phyloP scores from a whole-genome alignment of 2,888 invertebrate species.

The Spicauda simplicius region DNA sequence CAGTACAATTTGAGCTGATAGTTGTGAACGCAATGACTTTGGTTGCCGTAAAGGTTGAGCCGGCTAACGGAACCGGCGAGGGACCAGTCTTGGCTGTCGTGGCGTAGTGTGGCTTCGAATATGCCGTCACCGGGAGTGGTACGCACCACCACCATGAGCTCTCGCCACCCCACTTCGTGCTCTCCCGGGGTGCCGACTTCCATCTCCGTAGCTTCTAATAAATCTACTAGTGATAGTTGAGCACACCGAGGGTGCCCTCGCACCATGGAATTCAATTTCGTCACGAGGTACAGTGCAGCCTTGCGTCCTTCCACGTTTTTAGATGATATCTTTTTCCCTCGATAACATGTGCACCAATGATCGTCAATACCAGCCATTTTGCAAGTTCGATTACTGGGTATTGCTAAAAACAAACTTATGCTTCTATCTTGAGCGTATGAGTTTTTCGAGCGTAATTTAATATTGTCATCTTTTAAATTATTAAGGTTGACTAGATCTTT shows the following conservation, averaged over 20 bases:
- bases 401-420: slow-evolving; percentile 90
- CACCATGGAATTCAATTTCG: slow-evolving; percentile 87
- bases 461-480: slow-evolving; percentile 66
- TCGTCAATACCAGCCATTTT: slow-evolving; percentile 90
- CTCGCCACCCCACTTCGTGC: slow-evolving; percentile 76
- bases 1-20: slow-evolving; percentile 91
- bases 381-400: slow-evolving; percentile 91
- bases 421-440: slow-evolving; percentile 80
- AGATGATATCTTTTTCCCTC: slow-evolving; percentile 82
- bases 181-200: slow-evolving; percentile 65
- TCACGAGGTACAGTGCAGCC: slow-evolving; percentile 86
- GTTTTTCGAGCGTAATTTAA: slow-evolving; percentile 60
- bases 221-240: slow-evolving; percentile 83
- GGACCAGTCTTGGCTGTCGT: slow-evolving; percentile 61
- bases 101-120: slow-evolving; percentile 91
- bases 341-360: slow-evolving; percentile 96
- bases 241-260: slow-evolving; percentile 87
- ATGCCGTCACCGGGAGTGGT: slow-evolving; percentile 88
- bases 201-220: slow-evolving; percentile 88
- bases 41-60: slow-evolving; percentile 91
- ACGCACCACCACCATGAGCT: slow-evolving; percentile 87
- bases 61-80: slow-evolving; percentile 91
- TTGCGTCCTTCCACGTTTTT: slow-evolving; percentile 82
- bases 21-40: slow-evolving; percentile 91
- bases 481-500: slow-evolving; percentile 86